A percentile compares a stretch with the other conserved stretches of the same genome.
Evolutionary conservation across 2,888 invertebrate species (phyloP).

Genomic region (Gymnosoma rotundatum): DNA sequence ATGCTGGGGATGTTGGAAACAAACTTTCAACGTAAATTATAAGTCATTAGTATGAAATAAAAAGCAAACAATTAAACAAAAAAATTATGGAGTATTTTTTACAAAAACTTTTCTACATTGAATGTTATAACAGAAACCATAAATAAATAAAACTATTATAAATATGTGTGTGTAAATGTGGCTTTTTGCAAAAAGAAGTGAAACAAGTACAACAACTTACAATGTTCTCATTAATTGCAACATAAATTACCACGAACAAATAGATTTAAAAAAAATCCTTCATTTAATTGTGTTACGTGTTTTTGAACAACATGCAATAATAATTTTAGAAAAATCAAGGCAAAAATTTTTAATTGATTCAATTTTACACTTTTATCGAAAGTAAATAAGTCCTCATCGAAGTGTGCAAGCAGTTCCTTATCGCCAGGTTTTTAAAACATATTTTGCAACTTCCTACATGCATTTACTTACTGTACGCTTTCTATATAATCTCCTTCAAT

Average conservation of each 20-base stretch:
- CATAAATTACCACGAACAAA: too few relatives aligned
- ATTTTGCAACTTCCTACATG: background rate
- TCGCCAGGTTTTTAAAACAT: background rate
- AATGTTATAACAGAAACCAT: background rate
- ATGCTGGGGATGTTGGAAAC: background rate
- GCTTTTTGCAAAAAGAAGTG: background rate
- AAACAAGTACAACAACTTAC: too few relatives aligned
- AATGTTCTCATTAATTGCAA: too few relatives aligned
- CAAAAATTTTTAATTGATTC: too few relatives aligned
- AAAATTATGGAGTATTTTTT: background rate
- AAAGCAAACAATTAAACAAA: conserved; percentile 6
- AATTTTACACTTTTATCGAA: too few relatives aligned
- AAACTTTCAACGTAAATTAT: conserved; percentile 32
- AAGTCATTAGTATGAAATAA: conserved; percentile 34
- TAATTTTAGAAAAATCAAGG: too few relatives aligned
- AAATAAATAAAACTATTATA: background rate
- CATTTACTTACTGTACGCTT: background rate
- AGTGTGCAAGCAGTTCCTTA: background rate
- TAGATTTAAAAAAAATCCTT: too few relatives aligned
- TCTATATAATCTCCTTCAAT: conserved; percentile 16
- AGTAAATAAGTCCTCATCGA: background rate
- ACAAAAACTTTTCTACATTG: conserved; percentile 8
- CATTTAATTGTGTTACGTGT: too few relatives aligned
- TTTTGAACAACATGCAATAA: too few relatives aligned
- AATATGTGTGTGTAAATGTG: too few relatives aligned